A percentile compares a stretch with the other conserved stretches of the same genome.
These are phyloP conservation scores for Gopherus flavomarginatus DNA, from an alignment of 2,113 vertebrate genomes.

Conservation along the genomic window DNA sequence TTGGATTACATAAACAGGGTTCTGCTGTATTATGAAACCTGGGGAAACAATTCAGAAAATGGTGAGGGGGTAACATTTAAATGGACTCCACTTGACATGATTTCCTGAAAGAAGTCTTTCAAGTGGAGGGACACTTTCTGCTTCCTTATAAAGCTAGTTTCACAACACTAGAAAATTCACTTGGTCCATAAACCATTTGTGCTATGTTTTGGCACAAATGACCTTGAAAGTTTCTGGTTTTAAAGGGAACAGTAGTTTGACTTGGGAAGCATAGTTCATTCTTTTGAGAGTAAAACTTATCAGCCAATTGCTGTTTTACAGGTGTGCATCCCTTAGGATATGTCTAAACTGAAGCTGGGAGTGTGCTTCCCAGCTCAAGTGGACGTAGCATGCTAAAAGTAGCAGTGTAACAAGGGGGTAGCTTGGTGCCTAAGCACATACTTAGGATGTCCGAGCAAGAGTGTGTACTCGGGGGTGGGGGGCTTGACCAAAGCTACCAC, in stretches of 20 bases:
- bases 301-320: not conserved
- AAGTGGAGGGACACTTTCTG: not conserved
- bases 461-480: not conserved
- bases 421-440: not conserved
- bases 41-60: not conserved
- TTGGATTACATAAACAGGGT: not conserved
- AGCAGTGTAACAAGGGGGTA: not conserved
- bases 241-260: not conserved
- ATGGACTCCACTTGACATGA: not conserved
- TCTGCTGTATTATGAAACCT: not conserved
- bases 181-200: not conserved
- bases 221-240: not conserved
- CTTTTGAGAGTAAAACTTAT: not conserved
- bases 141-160: accelerated
- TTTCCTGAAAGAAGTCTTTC: not conserved
- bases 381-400: not conserved
- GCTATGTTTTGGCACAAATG: not conserved
- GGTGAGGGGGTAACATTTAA: not conserved
- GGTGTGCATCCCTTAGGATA: not conserved
- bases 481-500: no score
- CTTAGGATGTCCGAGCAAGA: not conserved
- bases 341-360: not conserved
- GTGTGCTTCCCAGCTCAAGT: not conserved
- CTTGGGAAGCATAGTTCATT: not conserved
- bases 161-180: not conserved